These are phyloP conservation scores for Drosophila burlai DNA, from an alignment of 1,140 invertebrate genomes.

Conservation along the genomic window DNA sequence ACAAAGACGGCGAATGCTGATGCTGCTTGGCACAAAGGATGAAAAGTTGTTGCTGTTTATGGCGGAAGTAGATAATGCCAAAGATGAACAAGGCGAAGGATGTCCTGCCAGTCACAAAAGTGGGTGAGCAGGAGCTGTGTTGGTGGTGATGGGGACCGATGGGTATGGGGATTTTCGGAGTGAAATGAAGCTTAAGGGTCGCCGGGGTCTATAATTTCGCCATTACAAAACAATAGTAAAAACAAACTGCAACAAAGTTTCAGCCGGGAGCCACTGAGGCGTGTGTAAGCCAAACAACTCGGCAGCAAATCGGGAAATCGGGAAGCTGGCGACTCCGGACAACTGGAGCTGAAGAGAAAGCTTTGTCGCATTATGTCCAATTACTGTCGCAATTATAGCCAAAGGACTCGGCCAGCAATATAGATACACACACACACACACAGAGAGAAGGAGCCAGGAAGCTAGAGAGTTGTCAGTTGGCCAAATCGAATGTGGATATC, in stretches of 20 bases:
- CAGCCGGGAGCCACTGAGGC: constrained; percentile 39
- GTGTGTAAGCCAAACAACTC: constrained; percentile 51
- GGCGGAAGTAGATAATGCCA: constrained; percentile 83
- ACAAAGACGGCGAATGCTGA: constrained; percentile 52
- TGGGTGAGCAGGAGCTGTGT: constrained; percentile 8
- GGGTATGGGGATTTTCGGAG: constrained; percentile 14
- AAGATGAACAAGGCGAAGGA: constrained; percentile 77
- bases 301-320: constrained; percentile 20
- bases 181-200: constrained; percentile 75
- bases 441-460: neutral
- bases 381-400: constrained; percentile 85
- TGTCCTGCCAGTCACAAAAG: constrained; percentile 40
- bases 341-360: constrained; percentile 39
- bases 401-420: constrained; percentile 65
- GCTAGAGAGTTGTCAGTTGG: constrained; percentile 35
- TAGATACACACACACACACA: constrained; percentile 7
- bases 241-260: constrained; percentile 82
- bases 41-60: constrained; percentile 84
- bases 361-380: constrained; percentile 85
- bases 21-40: constrained; percentile 75
- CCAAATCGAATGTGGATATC: constrained; percentile 44
- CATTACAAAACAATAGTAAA: constrained; percentile 84
- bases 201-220: constrained; percentile 79
- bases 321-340: constrained; percentile 8
- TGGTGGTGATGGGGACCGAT: neutral